These are phyloP conservation scores for Periparus ater DNA, from an alignment of 2,797 vertebrate species.

Conservation along the genomic window DNA sequence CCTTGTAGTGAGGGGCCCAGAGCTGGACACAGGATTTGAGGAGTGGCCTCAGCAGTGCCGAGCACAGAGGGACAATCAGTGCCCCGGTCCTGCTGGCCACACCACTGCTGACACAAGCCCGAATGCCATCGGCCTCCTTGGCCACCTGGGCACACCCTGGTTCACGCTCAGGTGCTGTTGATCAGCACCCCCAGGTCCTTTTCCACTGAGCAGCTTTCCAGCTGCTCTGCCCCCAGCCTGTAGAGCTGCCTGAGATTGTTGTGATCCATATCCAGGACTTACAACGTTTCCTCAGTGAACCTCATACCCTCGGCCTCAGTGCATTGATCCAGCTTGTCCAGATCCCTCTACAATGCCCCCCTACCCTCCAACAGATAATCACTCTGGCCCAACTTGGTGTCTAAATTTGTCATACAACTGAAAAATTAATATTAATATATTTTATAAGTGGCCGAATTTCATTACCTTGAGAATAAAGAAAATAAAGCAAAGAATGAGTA, in stretches of 20 bases:
- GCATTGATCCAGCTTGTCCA: not conserved
- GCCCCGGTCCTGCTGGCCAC: not conserved
- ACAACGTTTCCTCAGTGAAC: not conserved
- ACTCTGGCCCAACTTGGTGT: not conserved
- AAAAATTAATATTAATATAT: not conserved
- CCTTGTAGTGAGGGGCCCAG: too few species aligned
- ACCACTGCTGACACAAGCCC: not conserved
- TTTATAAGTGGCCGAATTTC: not conserved
- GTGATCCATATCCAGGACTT: too few species aligned
- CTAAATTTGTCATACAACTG: not conserved
- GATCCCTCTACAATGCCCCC: not conserved
- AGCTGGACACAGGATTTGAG: not conserved
- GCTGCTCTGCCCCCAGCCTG: too few species aligned
- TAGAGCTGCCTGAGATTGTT: rapidly evolving
- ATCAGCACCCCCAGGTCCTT: not conserved
- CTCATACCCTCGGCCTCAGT: not conserved
- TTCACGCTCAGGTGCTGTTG: not conserved
- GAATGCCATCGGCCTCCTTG: not conserved
- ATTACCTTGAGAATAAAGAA: not conserved
- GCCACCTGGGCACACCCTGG: not conserved
- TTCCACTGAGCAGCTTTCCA: not conserved
- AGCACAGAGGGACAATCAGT: too few species aligned
- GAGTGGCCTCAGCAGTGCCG: rapidly evolving
- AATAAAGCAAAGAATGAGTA: not conserved
- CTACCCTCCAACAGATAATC: not conserved